Percentiles rank a stretch among this genome's conserved stretches.
phyloP scores from a whole-genome alignment of 2,888 invertebrate species.

The Pherbina coryleti region DNA sequence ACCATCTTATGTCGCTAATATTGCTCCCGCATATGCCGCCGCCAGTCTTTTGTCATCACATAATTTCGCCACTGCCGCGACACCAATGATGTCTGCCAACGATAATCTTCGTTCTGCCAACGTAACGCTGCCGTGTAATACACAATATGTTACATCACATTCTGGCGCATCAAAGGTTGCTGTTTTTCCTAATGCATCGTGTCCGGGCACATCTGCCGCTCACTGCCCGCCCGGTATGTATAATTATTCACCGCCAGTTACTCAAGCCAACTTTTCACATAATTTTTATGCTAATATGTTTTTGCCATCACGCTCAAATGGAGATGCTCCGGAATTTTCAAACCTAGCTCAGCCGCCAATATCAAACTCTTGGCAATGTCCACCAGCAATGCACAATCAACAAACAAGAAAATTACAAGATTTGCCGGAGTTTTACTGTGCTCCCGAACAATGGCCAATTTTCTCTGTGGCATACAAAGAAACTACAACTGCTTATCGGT shows the following conservation, averaged over 20 bases:
- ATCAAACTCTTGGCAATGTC: not conserved
- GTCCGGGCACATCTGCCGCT: too few species aligned
- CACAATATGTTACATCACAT: too few species aligned
- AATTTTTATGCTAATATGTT: not conserved
- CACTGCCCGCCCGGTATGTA: not conserved
- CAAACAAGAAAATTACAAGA: constrained; percentile 42
- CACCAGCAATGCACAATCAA: not conserved
- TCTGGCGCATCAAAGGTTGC: too few species aligned
- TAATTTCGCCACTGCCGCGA: not conserved
- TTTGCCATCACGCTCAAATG: not conserved
- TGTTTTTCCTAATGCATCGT: too few species aligned
- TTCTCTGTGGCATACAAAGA: constrained; percentile 45
- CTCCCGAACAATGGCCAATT: constrained; percentile 50
- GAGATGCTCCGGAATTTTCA: not conserved
- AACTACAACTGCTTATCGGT: constrained; percentile 41
- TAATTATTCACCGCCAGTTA: not conserved
- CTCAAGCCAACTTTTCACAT: not conserved
- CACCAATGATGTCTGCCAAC: too few species aligned
- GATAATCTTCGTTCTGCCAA: too few species aligned
- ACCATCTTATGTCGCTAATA: not conserved
- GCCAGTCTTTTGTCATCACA: not conserved
- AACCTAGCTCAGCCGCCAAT: not conserved
- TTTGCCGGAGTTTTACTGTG: constrained; percentile 46
- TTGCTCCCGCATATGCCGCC: not conserved
- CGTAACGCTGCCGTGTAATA: too few species aligned